Evolutionary conservation across 2,113 vertebrate species (phyloP).

Genomic region (Oryctolagus cuniculus): mOryCun1.1 NC_091432.1:214099001-214099500

Average conservation of each 20-base stretch:
- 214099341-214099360: neutral
- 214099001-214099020: neutral
- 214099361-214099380: neutral
- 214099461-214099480: neutral
- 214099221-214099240: neutral
- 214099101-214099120: neutral
- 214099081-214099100: conserved; percentile 38
- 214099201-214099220: neutral
- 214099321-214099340: conserved; percentile 6
- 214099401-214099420: neutral
- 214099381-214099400: neutral
- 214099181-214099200: neutral
- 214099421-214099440: neutral
- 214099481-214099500: neutral
- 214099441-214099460: neutral
- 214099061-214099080: neutral
- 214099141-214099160: neutral
- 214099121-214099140: neutral
- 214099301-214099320: neutral
- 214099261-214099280: neutral
- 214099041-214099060: neutral
- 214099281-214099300: neutral
- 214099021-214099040: neutral
- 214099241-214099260: neutral
- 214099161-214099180: neutral